Evolutionary conservation across 2,113 vertebrate species (phyloP), one percentile per base, ranked within the genome.

Genomic region (Tragelaphus scriptus): DNA sequence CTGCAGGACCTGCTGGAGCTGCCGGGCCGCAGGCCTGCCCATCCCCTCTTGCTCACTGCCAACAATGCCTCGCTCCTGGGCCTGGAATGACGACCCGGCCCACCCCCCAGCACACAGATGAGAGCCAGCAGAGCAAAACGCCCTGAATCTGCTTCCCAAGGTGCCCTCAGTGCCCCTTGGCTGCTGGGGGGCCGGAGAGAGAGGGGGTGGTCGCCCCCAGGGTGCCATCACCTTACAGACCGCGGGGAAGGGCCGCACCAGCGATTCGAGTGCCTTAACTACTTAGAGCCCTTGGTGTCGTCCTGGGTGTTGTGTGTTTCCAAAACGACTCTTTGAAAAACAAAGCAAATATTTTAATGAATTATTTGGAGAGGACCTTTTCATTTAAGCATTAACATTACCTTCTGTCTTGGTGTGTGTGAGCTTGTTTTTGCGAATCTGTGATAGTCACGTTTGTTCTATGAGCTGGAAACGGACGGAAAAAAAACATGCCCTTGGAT

Each of bases 201-300:
- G n/a, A 1, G 19, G 17, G 91, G 94, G 36, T 88, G 95, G 98
- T 98, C 95, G 90, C 82, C 97, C 91, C 95, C 98, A 5, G 19
- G 28, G 99, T 99, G 99, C 99, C 99, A 99, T 98, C 98, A 97
- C 97, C 98, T 98, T 97, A 21, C 49, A 8, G 6, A 1, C 98
- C 96, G 97, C 97, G 59, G 97, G 98, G 97, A 98, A 13, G 36
- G 97, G 97, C 98, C 95, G 94, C 97, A 86, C 81, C 97, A 98
- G 98, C 98, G 92, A 99, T 99, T 98, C 98, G 99, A 99, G 99
- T 99, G 99, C 99, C 99, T 99, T 99, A 97, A 99, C 99, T 99
- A 99, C 99, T 99, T 99, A 99, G 98, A 99, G 98, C 99, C 99
- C 99, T 99, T 98, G 97, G 98, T 98, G 98, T 98, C 95, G 56